Evolutionary conservation across 2,113 vertebrate genomes (phyloP).

Genomic region (Saccopteryx bilineata): DNA sequence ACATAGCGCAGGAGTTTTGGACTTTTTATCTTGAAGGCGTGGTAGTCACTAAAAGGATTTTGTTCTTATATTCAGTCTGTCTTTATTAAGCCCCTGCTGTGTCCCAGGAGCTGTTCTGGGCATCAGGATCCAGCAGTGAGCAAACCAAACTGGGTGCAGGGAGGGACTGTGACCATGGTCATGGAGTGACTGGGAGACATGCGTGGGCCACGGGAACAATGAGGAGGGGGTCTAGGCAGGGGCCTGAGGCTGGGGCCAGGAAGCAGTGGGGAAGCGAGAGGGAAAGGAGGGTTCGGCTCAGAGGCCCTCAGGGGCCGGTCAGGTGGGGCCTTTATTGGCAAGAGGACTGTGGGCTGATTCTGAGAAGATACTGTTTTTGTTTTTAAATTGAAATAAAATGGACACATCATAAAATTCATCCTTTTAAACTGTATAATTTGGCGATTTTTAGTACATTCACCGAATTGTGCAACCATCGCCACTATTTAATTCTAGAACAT

Average conservation of each 20-base stretch:
- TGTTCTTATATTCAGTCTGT: not conserved
- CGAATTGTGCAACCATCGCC: not conserved
- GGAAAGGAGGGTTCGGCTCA: not conserved
- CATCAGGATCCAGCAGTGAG: not conserved
- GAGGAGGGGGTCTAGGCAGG: not conserved
- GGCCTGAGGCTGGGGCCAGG: not conserved
- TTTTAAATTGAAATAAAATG: not conserved
- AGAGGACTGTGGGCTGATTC: not conserved
- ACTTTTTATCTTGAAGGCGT: not conserved
- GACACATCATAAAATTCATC: not conserved
- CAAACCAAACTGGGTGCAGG: not conserved
- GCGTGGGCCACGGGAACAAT: rapidly evolving
- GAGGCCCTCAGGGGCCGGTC: not conserved
- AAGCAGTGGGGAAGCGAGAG: not conserved
- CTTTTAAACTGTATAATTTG: not conserved
- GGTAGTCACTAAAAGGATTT: not conserved
- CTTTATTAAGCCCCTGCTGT: not conserved
- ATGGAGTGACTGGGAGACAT: not conserved
- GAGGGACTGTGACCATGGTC: not conserved
- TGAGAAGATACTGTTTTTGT: not conserved
- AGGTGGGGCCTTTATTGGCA: not conserved
- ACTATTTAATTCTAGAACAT: not conserved
- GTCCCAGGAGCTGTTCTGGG: not conserved
- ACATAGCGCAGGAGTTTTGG: not conserved
- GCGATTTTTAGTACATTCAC: not conserved